Evolutionary conservation across 2,797 vertebrate species (phyloP).

Genomic region (Syngnathus rostellatus): DNA sequence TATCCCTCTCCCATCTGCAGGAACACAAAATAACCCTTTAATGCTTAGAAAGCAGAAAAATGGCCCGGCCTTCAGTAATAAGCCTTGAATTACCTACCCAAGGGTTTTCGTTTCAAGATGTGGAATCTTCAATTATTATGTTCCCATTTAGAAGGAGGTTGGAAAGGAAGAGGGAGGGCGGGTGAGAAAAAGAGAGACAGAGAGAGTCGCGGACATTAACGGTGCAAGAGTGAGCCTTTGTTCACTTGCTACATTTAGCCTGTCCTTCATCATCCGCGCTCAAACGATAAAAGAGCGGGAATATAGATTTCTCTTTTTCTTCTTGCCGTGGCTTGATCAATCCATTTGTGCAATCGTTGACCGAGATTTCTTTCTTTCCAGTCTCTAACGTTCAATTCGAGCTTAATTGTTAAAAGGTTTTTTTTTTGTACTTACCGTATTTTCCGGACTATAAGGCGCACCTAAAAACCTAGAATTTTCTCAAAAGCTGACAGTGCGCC

Average conservation of each 20-base stretch:
- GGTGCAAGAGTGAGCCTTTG: slow-evolving; percentile 71
- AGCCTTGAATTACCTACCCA: slow-evolving; percentile 79
- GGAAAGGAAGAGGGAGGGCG: slow-evolving; percentile 48
- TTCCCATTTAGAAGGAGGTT: slow-evolving; percentile 69
- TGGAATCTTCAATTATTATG: slow-evolving; percentile 80
- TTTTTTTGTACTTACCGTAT: not conserved
- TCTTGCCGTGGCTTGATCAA: slow-evolving; percentile 10
- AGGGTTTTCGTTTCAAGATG: slow-evolving; percentile 79
- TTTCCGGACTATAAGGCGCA: too few relatives aligned
- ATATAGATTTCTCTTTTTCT: slow-evolving; percentile 62
- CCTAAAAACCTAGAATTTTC: too few relatives aligned
- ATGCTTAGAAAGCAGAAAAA: slow-evolving; percentile 79
- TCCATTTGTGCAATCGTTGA: slow-evolving; percentile 36
- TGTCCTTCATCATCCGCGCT: slow-evolving; percentile 67
- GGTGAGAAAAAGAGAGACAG: slow-evolving; percentile 54
- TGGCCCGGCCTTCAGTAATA: slow-evolving; percentile 73
- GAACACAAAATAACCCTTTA: slow-evolving; percentile 82
- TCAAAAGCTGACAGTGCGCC: too few relatives aligned
- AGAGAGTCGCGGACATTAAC: slow-evolving; percentile 67
- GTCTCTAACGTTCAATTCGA: slow-evolving; percentile 4
- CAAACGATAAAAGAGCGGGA: slow-evolving; percentile 68
- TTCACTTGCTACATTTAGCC: slow-evolving; percentile 71
- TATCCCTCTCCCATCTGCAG: slow-evolving; percentile 73
- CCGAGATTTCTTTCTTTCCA: slow-evolving; percentile 25
- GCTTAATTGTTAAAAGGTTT: slow-evolving; percentile 2